A percentile compares a stretch with the other conserved stretches of the same genome.
Evolutionary conservation across 2,888 invertebrate species (phyloP).

Genomic region (Ditylenchus weischeri): DNA sequence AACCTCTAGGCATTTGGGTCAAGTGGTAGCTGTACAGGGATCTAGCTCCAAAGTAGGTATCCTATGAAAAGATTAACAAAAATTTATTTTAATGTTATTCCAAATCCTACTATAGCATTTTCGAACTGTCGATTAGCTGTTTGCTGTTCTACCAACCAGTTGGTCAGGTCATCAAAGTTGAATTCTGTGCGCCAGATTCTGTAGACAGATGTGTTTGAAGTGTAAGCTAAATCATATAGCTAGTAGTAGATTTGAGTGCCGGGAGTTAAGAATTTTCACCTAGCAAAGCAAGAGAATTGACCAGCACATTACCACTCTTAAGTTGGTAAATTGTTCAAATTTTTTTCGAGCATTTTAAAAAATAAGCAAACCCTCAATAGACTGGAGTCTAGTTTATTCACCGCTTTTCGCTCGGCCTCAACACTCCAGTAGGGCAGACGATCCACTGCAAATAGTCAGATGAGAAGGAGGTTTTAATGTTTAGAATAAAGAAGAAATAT

Average conservation of each 20-base stretch:
- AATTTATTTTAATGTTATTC: neutral
- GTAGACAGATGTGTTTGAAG: constrained; percentile 30
- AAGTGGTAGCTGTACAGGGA: constrained; percentile 36
- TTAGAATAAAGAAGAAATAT: too few species aligned
- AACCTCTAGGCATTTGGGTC: neutral
- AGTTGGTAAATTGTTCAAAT: neutral
- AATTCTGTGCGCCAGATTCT: constrained; percentile 30
- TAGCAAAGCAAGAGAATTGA: constrained; percentile 30
- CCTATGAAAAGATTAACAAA: constrained; percentile 26
- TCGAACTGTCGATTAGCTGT: constrained; percentile 41
- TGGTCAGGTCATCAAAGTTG: constrained; percentile 51
- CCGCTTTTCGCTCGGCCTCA: constrained; percentile 8
- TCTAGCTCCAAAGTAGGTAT: constrained; percentile 49
- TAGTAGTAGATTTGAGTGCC: too few species aligned
- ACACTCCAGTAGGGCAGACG: constrained; percentile 30
- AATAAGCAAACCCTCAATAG: constrained; percentile 14
- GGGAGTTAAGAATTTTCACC: neutral
- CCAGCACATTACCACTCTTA: constrained; percentile 34
- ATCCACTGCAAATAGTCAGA: constrained; percentile 12
- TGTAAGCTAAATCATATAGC: constrained; percentile 31
- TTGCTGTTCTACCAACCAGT: constrained; percentile 55
- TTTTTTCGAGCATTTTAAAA: neutral
- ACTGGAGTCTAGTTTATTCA: constrained; percentile 20
- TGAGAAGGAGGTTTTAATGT: too few species aligned
- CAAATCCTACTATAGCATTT: constrained; percentile 41